Percentiles rank a stretch among this genome's conserved stretches.
Evolutionary conservation across 2,797 vertebrate genomes (phyloP).

Genomic region (Intellagama lesueurii): DNA sequence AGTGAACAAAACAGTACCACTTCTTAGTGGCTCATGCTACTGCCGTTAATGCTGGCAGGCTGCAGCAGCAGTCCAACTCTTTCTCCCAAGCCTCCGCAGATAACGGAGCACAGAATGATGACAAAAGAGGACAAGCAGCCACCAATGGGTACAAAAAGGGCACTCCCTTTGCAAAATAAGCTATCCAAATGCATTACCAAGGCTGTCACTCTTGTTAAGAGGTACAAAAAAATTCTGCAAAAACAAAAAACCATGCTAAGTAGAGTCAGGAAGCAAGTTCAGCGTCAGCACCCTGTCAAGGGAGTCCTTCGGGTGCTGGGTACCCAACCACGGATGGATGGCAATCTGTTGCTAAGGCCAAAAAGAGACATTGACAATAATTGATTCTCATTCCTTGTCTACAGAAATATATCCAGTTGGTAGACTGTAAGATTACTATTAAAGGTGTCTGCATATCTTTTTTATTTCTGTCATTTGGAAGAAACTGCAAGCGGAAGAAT

Average conservation of each 20-base stretch:
- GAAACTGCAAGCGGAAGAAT: no score
- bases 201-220: neutral
- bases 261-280: neutral
- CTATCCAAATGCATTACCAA: conserved; percentile 18
- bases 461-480: no score
- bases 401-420: no score
- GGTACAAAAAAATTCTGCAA: neutral
- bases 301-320: neutral
- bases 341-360: no score
- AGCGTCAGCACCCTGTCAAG: neutral
- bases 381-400: no score
- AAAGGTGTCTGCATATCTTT: no score
- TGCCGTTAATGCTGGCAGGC: neutral
- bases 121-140: neutral
- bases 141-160: conserved; percentile 2
- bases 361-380: no score
- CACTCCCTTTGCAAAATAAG: conserved; percentile 23
- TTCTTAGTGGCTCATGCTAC: neutral
- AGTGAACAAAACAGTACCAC: neutral
- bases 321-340: neutral
- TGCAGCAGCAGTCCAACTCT: neutral
- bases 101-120: neutral
- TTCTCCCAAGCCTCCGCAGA: neutral
- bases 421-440: no score
- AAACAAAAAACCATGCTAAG: neutral